Base-by-base conservation (phyloP, 2,888 invertebrate genomes). In the Eudasyphora cyanicolor region DNA sequence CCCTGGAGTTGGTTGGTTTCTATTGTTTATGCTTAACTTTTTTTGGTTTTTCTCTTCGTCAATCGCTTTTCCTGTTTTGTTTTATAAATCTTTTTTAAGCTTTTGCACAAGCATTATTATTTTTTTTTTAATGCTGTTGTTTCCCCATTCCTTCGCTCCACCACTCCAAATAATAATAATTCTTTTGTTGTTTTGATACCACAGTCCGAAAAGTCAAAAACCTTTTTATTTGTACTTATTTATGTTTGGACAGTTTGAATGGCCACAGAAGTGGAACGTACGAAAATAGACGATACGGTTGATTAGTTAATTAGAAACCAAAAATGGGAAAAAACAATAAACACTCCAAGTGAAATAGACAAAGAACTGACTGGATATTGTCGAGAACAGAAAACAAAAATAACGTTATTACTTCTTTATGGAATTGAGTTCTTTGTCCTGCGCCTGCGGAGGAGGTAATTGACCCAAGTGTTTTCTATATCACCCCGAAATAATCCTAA, bases 51-150 rank as follows among this genome's bases (percentile, higher is more conserved):
- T 70, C 32, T 60, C 21, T 32, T 42, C 21, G 64, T 14, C 29
- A 75, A 42, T 27, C 42, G 29, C 24, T 73, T 2, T 42, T 70
- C 29, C 49, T 21, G 38, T 64, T 64, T 54, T 62, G 29, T 75
- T 80, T 76, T 51, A 60, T 76, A 71, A 76, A 80, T 76, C 76
- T 62, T 71, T 80, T 75, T 49, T 76, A 76, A 76, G 80, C 80
- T 76, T 51, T 12, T 35, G 24, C 19, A 7, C 24, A 27, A 21
- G 42, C 42, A 17, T 29, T 74, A 17, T 38, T 38, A 35, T 17
- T 17, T 64, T 64, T 62, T 32, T 60, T 12, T 42, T 21, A 19
- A 14, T 73, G 38, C 19, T 42, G 64, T 67, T 76, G 19, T 27
- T 75, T 74, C n/a, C 54, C 57, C 19, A 12, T 27, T 79, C 57